These are phyloP conservation scores for Drosophila neocordata DNA, from an alignment of 1,140 invertebrate genomes.

Conservation along the genomic window DNA sequence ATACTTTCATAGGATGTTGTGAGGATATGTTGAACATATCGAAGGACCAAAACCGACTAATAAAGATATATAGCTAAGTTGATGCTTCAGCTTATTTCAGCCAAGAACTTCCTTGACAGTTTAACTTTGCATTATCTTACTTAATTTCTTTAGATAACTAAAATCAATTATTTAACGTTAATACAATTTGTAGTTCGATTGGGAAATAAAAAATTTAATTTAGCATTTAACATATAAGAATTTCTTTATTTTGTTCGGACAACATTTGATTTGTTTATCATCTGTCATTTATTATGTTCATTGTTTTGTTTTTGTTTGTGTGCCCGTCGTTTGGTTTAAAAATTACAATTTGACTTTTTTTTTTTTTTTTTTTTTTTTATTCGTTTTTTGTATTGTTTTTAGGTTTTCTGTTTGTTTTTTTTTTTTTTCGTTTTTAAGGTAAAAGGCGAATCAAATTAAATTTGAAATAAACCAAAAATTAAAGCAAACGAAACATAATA, in stretches of 20 bases:
- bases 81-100: too few relatives aligned
- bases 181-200: too few relatives aligned
- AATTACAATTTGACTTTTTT: conserved; percentile 49
- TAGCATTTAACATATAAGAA: conserved; percentile 35
- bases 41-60: too few relatives aligned
- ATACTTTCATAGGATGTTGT: too few relatives aligned
- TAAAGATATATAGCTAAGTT: too few relatives aligned
- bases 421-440: conserved; percentile 34
- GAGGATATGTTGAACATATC: too few relatives aligned
- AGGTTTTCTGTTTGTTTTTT: conserved; percentile 27
- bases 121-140: too few relatives aligned
- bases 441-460: conserved; percentile 12
- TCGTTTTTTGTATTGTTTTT: conserved; percentile 9
- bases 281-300: too few relatives aligned
- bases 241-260: not conserved
- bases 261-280: conserved; percentile 1
- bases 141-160: too few relatives aligned
- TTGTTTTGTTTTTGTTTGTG: conserved; percentile 5
- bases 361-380: not conserved
- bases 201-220: conserved; percentile 15
- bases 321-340: conserved; percentile 28
- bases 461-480: conserved; percentile 28
- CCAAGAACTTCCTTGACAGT: too few relatives aligned
- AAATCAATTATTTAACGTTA: too few relatives aligned
- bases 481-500: conserved; percentile 42